Evolutionary conservation across 2,113 vertebrate genomes (phyloP), one percentile per base, ranked within the genome.

Genomic region (Phalacrocorax aristotelis): DNA sequence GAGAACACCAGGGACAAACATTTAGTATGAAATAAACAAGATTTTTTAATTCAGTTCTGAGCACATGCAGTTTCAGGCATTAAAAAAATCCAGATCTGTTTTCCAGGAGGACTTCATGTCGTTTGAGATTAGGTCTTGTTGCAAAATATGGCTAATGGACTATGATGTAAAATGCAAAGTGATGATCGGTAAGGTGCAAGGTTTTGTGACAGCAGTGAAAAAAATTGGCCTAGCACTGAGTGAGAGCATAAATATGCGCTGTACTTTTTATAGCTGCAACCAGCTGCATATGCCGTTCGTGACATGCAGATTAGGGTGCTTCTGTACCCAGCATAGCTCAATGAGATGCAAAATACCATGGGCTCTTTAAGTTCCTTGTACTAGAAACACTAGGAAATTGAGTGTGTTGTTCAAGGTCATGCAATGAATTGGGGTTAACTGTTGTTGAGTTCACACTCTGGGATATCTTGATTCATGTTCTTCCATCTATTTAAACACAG

Each of bases 261-360:
- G 72, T 88, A 10, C 64, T 97, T 92, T 90, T 27, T 94, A 15
- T 79, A n/a, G 19, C 83, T 68, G 46, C 62, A 90, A 44, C 51
- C 89, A 95, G 77, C 74, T 96, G 84, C 70, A 40, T 48, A 3
- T 7, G 3, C 55, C 51, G 17, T 14, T 29, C 23, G 69, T 89
- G 94, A 93, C 72, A 34, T 34, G 60, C 62, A 95, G 84, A 79
- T 96, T 95, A 72, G 54, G 85, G 87, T 90, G 72, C 68, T 93
- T 80, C 71, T 76, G 60, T 34, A 61, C 34, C 30, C 52, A 81
- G 25, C 30, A 5, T 27, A 70, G 87, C 74, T 87, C 58, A 95
- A 0, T 89, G 58, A 85, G 91, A 57, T 95, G 84, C 44, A 90
- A 97, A 97, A 75, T 93, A 78, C 58, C 36, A n/a, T 51, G 20